phyloP scores from a whole-genome alignment of 64 coral and sea anemone species.

The Cladopsammia gracilis region DNA sequence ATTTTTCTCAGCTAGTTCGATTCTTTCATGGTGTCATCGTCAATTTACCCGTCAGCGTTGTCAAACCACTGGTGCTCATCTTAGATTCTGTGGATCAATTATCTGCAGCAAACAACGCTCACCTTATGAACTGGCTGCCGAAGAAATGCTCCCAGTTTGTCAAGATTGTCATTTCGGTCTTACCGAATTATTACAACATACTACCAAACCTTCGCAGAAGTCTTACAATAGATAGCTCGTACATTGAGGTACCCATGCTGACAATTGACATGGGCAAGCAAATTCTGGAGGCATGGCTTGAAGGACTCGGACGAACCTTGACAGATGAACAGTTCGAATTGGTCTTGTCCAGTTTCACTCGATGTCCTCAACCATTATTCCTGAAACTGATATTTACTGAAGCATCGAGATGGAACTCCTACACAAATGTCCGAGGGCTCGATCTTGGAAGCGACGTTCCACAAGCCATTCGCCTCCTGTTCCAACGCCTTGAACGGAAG shows the following conservation, averaged over 20 bases:
- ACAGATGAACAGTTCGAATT: conserved; percentile 60
- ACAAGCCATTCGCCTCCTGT: conserved; percentile 82
- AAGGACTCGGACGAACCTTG: conserved; percentile 68
- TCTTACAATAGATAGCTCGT: conserved; percentile 68
- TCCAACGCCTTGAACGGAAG: conserved; percentile 87
- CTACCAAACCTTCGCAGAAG: conserved; percentile 74
- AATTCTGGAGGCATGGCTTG: conserved; percentile 85
- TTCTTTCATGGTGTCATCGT: conserved; percentile 75
- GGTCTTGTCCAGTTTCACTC: conserved; percentile 65
- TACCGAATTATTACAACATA: conserved; percentile 85
- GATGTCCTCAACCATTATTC: conserved; percentile 87
- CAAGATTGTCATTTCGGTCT: conserved; percentile 86
- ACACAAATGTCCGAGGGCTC: conserved; percentile 72
- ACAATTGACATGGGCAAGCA: conserved; percentile 72
- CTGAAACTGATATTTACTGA: conserved; percentile 91
- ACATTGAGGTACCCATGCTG: conserved; percentile 75
- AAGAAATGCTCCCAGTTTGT: conserved; percentile 55
- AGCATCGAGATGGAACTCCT: conserved; percentile 83
- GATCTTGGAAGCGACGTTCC: conserved; percentile 78
- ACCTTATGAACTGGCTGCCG: conserved; percentile 95
- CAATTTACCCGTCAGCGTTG: conserved; percentile 34
- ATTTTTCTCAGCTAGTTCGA: conserved; percentile 83
- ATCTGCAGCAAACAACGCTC: conserved; percentile 83
- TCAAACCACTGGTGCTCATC: conserved; percentile 62
- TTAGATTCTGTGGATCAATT: conserved; percentile 93